These are phyloP conservation scores for Cremastobaeus sp. DNA, from an alignment of 2,888 invertebrate species.

Conservation along the genomic window DNA sequence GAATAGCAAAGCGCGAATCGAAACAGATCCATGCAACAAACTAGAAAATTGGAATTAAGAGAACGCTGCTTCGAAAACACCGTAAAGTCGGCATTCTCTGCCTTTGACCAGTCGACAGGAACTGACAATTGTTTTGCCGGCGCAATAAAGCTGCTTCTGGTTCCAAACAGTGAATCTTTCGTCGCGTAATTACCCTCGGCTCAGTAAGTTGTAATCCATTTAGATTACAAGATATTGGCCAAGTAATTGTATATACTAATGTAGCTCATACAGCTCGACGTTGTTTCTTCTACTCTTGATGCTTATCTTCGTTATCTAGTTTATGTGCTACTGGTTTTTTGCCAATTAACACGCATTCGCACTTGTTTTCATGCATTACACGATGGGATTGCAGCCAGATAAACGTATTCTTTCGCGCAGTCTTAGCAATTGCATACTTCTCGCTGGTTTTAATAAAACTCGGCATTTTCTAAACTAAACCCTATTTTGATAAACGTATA, in stretches of 20 bases:
- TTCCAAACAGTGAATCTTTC: conserved; percentile 39
- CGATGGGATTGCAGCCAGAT: conserved; percentile 18
- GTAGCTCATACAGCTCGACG: conserved; percentile 41
- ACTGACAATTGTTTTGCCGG: conserved; percentile 7
- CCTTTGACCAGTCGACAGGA: conserved; percentile 31
- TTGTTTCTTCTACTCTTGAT: conserved; percentile 26
- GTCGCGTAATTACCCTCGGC: conserved; percentile 34
- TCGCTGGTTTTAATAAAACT: too few relatives aligned
- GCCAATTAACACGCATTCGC: conserved; percentile 31
- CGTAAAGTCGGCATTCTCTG: too few relatives aligned
- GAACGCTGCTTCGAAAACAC: too few relatives aligned
- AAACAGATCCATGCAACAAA: too few relatives aligned
- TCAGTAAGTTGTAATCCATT: conserved; percentile 47
- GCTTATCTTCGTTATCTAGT: conserved; percentile 34
- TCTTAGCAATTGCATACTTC: too few relatives aligned
- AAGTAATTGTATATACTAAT: conserved; percentile 39
- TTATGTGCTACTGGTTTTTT: conserved; percentile 43
- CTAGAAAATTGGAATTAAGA: too few relatives aligned
- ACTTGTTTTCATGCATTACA: conserved; percentile 25
- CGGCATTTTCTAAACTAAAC: too few relatives aligned
- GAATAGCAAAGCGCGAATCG: too few relatives aligned
- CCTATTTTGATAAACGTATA: too few relatives aligned
- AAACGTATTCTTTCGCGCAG: too few relatives aligned
- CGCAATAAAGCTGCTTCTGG: conserved; percentile 17
- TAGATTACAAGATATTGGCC: conserved; percentile 56